These are phyloP conservation scores for Mongoloraphidia duomilia DNA, from an alignment of 2,888 invertebrate genomes.

Conservation along the genomic window DNA sequence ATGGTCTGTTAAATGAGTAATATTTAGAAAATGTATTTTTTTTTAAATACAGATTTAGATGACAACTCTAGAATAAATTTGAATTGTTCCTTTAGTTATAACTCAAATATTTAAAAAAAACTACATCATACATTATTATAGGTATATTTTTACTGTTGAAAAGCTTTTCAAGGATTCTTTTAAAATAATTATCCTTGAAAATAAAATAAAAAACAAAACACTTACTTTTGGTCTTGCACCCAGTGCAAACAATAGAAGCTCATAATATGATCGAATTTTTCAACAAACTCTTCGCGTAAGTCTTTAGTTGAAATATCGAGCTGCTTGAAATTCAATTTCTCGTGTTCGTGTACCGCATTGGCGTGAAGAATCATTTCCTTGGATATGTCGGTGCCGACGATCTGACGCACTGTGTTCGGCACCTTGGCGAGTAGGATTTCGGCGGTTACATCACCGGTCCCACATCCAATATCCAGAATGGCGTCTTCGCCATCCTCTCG, in stretches of 20 bases:
- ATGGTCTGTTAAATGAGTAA: too few species aligned
- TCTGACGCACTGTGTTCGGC: constrained; percentile 34
- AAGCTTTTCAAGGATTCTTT: background rate
- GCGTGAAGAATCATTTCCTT: constrained; percentile 56
- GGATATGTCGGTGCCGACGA: constrained; percentile 56
- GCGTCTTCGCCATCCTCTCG: constrained; percentile 31
- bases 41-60: too few species aligned
- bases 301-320: constrained; percentile 42
- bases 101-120: background rate
- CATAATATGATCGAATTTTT: constrained; percentile 49
- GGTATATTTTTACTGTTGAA: background rate
- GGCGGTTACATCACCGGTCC: constrained; percentile 53
- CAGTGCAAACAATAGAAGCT: constrained; percentile 72
- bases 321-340: constrained; percentile 33
- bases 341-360: constrained; percentile 33
- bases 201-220: constrained; percentile 4
- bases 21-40: too few species aligned
- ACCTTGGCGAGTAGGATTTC: constrained; percentile 47
- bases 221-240: constrained; percentile 58
- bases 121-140: constrained; percentile 2
- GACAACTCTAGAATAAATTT: too few species aligned
- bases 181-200: background rate
- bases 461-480: constrained; percentile 60
- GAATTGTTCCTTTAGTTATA: too few species aligned
- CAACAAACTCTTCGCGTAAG: constrained; percentile 33